phyloP scores from a whole-genome alignment of 2,888 invertebrate genomes.

The Sepioteuthis lessoniana region DNA sequence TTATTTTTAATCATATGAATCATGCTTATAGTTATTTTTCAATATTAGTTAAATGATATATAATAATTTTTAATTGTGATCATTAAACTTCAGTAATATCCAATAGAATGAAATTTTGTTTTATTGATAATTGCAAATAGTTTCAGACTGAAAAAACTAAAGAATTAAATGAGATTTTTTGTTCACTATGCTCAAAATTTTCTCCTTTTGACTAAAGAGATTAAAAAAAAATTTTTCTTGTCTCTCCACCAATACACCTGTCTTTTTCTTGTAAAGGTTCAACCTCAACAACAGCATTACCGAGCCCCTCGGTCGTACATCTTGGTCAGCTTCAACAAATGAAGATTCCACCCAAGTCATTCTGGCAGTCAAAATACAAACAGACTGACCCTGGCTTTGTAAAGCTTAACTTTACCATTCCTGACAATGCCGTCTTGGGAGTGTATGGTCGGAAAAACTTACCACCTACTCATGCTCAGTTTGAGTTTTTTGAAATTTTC shows the following conservation, averaged over 20 bases:
- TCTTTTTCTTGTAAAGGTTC: conserved; percentile 36
- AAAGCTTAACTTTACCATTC: conserved; percentile 89
- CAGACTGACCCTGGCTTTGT: conserved; percentile 94
- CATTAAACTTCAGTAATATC: no score
- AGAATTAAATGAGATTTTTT: no score
- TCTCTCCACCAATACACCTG: background rate
- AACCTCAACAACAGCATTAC: conserved; percentile 49
- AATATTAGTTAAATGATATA: no score
- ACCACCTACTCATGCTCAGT: conserved; percentile 95
- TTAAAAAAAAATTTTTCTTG: background rate
- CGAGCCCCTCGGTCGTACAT: conserved; percentile 72
- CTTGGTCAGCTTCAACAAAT: conserved; percentile 90
- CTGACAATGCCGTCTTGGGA: conserved; percentile 80
- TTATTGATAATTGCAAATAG: no score
- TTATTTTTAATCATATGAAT: no score
- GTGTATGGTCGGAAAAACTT: conserved; percentile 95
- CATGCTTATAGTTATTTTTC: no score
- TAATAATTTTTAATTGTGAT: no score
- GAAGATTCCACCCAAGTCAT: conserved; percentile 93
- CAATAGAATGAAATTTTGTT: no score
- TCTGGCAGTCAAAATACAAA: conserved; percentile 98
- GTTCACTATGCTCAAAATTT: no score
- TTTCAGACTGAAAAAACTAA: no score
- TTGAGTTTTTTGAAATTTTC: conserved; percentile 94
- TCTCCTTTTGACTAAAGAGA: no score